These are phyloP conservation scores for Ctenopoma multispine DNA, from an alignment of 2,797 vertebrate species.

Conservation along the genomic window DNA sequence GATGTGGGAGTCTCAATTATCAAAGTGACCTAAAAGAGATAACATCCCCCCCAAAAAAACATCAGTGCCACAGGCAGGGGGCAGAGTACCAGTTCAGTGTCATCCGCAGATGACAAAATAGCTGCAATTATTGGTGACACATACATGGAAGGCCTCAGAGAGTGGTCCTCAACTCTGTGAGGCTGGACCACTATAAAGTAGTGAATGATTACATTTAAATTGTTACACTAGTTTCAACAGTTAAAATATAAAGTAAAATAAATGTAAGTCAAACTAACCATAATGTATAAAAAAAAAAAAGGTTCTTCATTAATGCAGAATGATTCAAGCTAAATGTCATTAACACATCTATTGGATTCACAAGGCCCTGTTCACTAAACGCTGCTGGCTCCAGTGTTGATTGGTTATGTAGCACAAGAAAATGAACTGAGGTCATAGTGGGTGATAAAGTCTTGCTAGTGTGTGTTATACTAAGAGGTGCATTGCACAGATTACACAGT, in stretches of 20 bases:
- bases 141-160: constrained; percentile 14
- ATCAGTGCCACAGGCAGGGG: constrained; percentile 22
- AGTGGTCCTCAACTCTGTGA: constrained; percentile 35
- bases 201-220: constrained; percentile 37
- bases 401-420: too few relatives aligned
- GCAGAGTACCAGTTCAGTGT: constrained; percentile 46
- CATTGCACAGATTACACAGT: background rate
- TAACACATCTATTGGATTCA: background rate
- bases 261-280: background rate
- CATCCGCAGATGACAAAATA: constrained; percentile 50
- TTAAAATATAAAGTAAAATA: background rate
- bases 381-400: too few relatives aligned
- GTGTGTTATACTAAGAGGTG: too few relatives aligned
- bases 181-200: constrained; percentile 26
- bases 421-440: too few relatives aligned
- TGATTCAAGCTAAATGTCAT: background rate
- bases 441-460: too few relatives aligned
- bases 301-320: background rate
- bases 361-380: too few relatives aligned
- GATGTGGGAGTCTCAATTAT: constrained; percentile 31
- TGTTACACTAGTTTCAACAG: constrained; percentile 18
- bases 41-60: constrained; percentile 9
- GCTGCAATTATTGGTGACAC: constrained; percentile 58
- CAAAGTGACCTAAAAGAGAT: constrained; percentile 29
- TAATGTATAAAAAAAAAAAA: background rate